A percentile compares a stretch with the other conserved stretches of the same genome.
phyloP scores from a whole-genome alignment of 2,797 vertebrate genomes.

The Fratercula arctica region DNA sequence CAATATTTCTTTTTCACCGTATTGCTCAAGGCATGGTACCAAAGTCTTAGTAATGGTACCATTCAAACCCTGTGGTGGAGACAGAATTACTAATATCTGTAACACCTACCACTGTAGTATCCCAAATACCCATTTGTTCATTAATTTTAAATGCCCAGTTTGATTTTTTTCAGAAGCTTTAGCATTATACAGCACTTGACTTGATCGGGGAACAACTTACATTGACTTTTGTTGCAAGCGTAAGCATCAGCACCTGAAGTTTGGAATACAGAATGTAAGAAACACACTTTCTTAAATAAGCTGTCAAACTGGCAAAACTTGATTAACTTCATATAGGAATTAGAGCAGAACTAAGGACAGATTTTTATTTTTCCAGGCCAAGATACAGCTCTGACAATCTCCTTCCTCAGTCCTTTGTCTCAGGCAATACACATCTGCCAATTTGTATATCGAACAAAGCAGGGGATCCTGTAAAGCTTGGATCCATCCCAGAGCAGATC shows the following conservation, averaged over 20 bases:
- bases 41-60: slow-evolving; percentile 12
- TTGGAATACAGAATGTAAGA: background rate
- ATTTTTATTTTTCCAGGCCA: background rate
- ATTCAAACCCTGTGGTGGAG: slow-evolving; percentile 30
- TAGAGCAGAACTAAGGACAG: background rate
- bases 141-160: slow-evolving; percentile 50
- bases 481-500: background rate
- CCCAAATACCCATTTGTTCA: slow-evolving; percentile 42
- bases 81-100: slow-evolving; percentile 16
- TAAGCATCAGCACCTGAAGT: background rate
- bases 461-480: background rate
- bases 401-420: background rate
- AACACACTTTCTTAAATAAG: background rate
- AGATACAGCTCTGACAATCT: background rate
- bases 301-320: background rate
- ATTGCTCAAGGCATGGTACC: slow-evolving; percentile 34
- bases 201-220: background rate
- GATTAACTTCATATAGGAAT: background rate
- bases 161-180: background rate
- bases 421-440: background rate
- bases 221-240: background rate
- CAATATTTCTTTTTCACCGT: slow-evolving; percentile 37
- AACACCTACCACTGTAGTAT: background rate
- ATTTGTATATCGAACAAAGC: background rate
- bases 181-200: slow-evolving; percentile 23